Conservation (phyloP, 1,140 invertebrate species). For the Diorhabda elongata region DNA sequence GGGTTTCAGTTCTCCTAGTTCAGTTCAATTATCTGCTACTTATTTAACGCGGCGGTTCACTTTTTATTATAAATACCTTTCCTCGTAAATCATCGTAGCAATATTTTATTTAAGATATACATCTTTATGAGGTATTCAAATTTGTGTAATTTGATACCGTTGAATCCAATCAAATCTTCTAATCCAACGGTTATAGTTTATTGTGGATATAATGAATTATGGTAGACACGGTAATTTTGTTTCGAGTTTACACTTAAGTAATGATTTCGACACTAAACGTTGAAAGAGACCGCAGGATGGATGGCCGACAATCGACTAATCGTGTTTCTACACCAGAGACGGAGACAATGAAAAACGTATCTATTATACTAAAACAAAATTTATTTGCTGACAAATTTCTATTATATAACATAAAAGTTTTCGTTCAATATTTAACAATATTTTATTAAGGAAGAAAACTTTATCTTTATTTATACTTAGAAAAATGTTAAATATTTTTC, state of each 20-base stretch:
- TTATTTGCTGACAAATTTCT: background rate
- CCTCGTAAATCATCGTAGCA: no score
- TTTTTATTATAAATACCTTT: no score
- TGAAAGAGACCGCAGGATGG: slow-evolving; percentile 42
- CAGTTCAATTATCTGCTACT: no score
- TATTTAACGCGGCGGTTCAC: no score
- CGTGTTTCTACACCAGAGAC: slow-evolving; percentile 9
- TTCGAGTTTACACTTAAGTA: slow-evolving; percentile 39
- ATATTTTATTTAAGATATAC: no score
- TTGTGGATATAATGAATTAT: slow-evolving; percentile 15
- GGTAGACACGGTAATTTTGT: slow-evolving; percentile 11
- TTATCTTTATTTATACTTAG: no score
- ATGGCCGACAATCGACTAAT: slow-evolving; percentile 26
- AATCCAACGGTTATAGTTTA: background rate
- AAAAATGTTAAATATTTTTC: no score
- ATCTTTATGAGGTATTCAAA: no score
- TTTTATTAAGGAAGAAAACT: no score
- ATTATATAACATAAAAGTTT: background rate
- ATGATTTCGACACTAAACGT: slow-evolving; percentile 50
- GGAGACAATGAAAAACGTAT: background rate
- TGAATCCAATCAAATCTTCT: no score
- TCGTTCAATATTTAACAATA: background rate
- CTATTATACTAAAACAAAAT: background rate
- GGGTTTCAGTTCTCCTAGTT: no score
- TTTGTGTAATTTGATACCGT: no score